Evolutionary conservation across 2,888 invertebrate genomes (phyloP), one percentile per base, ranked within the genome.

Genomic region (Mythimna pallens): DNA sequence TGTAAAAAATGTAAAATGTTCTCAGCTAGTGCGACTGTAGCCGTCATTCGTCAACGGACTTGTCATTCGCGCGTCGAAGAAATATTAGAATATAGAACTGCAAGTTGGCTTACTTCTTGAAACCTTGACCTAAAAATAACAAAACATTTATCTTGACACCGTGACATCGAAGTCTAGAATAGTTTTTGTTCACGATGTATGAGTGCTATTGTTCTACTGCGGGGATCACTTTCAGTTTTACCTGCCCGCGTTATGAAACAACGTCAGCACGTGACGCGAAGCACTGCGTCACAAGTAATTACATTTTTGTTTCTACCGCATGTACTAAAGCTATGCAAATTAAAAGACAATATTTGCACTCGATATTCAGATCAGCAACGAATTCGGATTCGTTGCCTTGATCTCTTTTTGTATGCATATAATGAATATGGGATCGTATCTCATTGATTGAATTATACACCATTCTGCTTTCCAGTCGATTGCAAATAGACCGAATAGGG

Each of bases 91-190:
- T 80, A 84, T 84, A 83, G 81, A 83, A 83, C 82, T 85, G 85
- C 82, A 78, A 81, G 80, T 89, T 90, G 90, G 90, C 90, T 86
- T 82, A 83, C 85, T 78, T 81, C 81, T 76, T 34, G 65, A 85
- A 91, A 85, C 95, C 95, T 93, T 95, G 95, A 95, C 95, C 94
- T 88, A 93, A 94, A 94, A 94, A 93, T 93, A 93, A 91, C 90
- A 89, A 90, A 92, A 90, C 93, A 92, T 89, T 90, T 88, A 88
- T 93, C 92, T 91, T 92, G 92, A 93, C 93, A 93, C 90, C 86
- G 90, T 92, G 91, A 92, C 93, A 92, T 89, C 78, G 84, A 82
- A 80, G 78, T 65, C 65, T 74, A 82, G 78, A 84, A 84, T 78
- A 76, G 72, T 86, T 88, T 87, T 88, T 86, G 76, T 68, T 65